Evolutionary conservation across 2,113 vertebrate genomes (phyloP), one percentile per base, ranked within the genome.

Genomic region (Ramphastos sulfuratus): DNA sequence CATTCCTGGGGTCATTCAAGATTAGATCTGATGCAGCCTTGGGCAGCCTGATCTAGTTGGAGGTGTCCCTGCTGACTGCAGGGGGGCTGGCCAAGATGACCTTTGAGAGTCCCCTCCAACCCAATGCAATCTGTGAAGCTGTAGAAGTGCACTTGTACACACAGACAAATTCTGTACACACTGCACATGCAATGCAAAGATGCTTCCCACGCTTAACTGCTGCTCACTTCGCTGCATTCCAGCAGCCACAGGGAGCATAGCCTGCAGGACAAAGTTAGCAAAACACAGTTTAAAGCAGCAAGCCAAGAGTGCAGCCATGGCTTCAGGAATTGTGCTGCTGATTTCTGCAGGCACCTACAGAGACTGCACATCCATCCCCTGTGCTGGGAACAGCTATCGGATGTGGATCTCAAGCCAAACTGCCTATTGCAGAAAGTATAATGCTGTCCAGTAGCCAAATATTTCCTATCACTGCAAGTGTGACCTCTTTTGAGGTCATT

Each of bases 341-440:
- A 48, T 52, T 83, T 73, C 87, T 77, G n/a, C 31, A 88, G 44
- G 64, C 39, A 54, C 6, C 7, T 7, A n/a, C 6, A 44, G 39
- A 54, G n/a, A 79, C 5, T 56, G 42, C 21, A 75, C 27, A 31
- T 76, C 27, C 6, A 48, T 44, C 42, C 80, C 70, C 77, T 46
- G 18, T 42, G 37, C 61, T 28, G 48, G 44, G 35, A 89, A 78
- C 30, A 78, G 46, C 54, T 25, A 46, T 3, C 0, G 0, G 54
- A 69, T 39, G 18, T 1, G 2, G 56, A 55, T 42, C 65, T 52
- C 35, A 83, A 5, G 15, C 18, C 54, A 81, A 59, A 59, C 27
- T 71, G n/a, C 30, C 52, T 74, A 21, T 0, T 75, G 27, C 27
- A 87, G 73, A 81, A 63, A 55, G 15, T 16, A 33, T 44, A 37